Evolutionary conservation across 2,797 vertebrate species (phyloP), one percentile per base, ranked within the genome.

Genomic region (Lateolabrax maculatus): DNA sequence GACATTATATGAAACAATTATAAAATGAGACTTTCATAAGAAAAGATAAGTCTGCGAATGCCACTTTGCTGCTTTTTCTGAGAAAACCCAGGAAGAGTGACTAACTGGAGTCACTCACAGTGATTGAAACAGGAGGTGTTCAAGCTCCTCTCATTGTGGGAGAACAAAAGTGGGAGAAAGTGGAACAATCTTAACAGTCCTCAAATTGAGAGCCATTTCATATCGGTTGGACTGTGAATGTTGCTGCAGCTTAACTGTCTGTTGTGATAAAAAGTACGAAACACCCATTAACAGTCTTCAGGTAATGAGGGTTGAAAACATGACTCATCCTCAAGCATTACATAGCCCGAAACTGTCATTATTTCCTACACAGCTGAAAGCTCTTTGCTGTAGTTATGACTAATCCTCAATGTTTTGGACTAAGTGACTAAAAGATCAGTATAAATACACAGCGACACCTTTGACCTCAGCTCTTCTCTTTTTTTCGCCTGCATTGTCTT

Each of bases 241-340:
- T 43, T 66, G 29, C 53, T 46, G 58, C 73, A 64, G 49, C 37
- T 75, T 4, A 41, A 44, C 52, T 61, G 39, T 23, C 61, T 27
- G 51, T 44, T 60, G 62, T 41, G 53, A 52, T 80, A 67, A 39
- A 71, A 76, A 56, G 37, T 43, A 53, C 6, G 9, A 63, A 84
- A 43, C 29, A 21, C 27, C 36, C 44, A 66, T 86, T 77, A 71
- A 66, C 37, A 39, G 72, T 46, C 43, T 72, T 52, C 43, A 82
- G 77, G 84, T 89, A 75, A 80, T 69, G 58, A 80, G 37, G 44
- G 48, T 15, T 75, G 64, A 75, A 71, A 72, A 72, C 43, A 53
- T 80, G 85, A 91, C 70, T 88, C 87, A 83, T 71, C 11, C 29
- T 65, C 1, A 8, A 58, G 62, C 19, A 31, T 37, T 61, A 60